Conservation (phyloP, 2,113 vertebrate species). For the Columba janthina region DNA sequence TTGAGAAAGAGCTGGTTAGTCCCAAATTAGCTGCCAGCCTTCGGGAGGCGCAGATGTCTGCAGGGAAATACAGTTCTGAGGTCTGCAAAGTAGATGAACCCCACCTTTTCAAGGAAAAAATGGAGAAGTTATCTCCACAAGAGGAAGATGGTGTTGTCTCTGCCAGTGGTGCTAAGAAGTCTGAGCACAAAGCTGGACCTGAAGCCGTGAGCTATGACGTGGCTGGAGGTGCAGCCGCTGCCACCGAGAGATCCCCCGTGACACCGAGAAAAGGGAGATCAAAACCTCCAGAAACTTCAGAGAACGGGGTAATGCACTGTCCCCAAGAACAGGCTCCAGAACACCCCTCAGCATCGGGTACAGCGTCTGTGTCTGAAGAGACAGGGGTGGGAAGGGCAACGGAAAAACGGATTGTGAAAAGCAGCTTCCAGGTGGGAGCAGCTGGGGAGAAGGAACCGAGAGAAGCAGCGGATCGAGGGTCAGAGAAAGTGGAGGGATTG, state of each 20-base stretch:
- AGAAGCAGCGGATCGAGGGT: background rate
- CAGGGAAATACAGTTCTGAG: background rate
- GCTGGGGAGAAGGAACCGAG: fast-evolving
- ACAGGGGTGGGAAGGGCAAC: background rate
- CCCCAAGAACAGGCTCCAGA: background rate
- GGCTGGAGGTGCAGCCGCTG: background rate
- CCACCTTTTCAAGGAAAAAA: background rate
- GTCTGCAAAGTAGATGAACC: background rate
- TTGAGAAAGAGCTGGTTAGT: conserved; percentile 74
- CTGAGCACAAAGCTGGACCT: background rate
- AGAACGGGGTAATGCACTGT: background rate
- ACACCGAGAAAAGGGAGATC: background rate
- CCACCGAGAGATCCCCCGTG: background rate
- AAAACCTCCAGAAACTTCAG: background rate
- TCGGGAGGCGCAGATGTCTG: background rate
- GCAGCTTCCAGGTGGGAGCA: background rate
- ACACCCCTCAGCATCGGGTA: background rate
- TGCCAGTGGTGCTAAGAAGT: background rate
- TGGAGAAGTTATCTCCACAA: background rate
- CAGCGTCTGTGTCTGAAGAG: background rate
- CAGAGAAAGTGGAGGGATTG: background rate
- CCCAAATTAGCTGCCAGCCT: conserved; percentile 72
- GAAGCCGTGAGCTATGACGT: fast-evolving
- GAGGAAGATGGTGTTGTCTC: background rate
- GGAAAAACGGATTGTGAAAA: background rate